phyloP scores from a whole-genome alignment of 2,113 vertebrate species.

The Lophotis ruficrista region DNA sequence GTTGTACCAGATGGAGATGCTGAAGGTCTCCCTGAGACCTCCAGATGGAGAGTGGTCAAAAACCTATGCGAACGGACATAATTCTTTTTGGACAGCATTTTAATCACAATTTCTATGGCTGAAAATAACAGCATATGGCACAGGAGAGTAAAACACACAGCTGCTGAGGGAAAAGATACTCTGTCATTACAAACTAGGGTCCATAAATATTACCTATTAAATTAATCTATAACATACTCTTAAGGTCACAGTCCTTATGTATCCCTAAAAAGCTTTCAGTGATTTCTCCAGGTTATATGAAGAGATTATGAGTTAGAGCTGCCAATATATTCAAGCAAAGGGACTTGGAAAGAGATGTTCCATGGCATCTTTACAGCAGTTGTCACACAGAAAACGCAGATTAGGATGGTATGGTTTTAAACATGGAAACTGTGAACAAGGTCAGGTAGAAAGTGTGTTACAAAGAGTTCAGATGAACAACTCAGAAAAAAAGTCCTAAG shows the following conservation, averaged over 20 bases:
- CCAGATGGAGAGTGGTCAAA: slow-evolving; percentile 3
- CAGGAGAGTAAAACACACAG: background rate
- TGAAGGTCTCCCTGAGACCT: background rate
- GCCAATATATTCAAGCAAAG: background rate
- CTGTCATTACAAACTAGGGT: background rate
- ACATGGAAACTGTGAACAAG: background rate
- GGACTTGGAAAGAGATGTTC: background rate
- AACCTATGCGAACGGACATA: background rate
- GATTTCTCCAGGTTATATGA: background rate
- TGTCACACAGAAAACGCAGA: background rate
- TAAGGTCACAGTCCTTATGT: background rate
- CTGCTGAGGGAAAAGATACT: background rate
- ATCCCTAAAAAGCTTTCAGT: background rate
- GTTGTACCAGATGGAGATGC: background rate
- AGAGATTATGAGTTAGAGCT: background rate
- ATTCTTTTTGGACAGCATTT: slow-evolving; percentile 4
- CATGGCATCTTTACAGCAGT: background rate
- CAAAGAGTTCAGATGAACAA: background rate
- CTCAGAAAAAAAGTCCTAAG: background rate
- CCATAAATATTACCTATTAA: background rate
- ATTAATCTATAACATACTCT: background rate
- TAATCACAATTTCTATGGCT: background rate
- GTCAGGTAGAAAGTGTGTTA: background rate
- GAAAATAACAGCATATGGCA: background rate
- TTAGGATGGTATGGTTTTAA: background rate